These are phyloP conservation scores for Onychomys leucogaster DNA, from an alignment of 2,797 vertebrate genomes.

Conservation along the genomic window DNA sequence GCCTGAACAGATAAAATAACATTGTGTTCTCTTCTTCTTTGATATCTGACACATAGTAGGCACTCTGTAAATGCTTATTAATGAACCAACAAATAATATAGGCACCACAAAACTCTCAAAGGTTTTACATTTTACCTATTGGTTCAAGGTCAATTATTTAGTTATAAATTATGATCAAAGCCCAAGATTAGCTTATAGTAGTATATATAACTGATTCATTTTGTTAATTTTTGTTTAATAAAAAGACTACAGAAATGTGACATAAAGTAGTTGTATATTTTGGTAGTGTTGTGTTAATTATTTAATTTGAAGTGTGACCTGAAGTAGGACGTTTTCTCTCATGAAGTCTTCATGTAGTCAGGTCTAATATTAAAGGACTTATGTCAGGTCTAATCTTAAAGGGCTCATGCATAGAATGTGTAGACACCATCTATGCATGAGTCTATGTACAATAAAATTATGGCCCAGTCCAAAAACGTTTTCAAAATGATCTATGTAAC, in stretches of 20 bases:
- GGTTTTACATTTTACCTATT: neutral
- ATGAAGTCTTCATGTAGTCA: neutral
- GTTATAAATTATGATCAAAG: constrained; percentile 21
- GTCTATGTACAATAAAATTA: neutral
- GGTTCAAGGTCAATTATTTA: constrained; percentile 9
- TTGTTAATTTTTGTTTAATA: constrained; percentile 46
- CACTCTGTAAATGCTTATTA: neutral
- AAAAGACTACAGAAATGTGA: neutral
- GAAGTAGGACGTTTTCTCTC: neutral
- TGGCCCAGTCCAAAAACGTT: neutral
- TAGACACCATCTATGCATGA: neutral
- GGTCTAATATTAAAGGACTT: neutral
- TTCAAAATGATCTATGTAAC: neutral
- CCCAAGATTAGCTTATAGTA: neutral
- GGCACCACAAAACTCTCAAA: neutral
- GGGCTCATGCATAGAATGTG: no score
- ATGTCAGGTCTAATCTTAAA: neutral
- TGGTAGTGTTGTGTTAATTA: neutral
- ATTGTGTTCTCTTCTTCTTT: constrained; percentile 2
- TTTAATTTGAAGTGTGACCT: constrained; percentile 44
- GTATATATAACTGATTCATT: neutral
- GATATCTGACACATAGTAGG: neutral
- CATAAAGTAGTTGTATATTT: constrained; percentile 25
- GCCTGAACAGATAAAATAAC: neutral
- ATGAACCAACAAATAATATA: neutral